Base-by-base conservation (phyloP, 2,113 vertebrate species). In the Alethe castanea region DNA sequence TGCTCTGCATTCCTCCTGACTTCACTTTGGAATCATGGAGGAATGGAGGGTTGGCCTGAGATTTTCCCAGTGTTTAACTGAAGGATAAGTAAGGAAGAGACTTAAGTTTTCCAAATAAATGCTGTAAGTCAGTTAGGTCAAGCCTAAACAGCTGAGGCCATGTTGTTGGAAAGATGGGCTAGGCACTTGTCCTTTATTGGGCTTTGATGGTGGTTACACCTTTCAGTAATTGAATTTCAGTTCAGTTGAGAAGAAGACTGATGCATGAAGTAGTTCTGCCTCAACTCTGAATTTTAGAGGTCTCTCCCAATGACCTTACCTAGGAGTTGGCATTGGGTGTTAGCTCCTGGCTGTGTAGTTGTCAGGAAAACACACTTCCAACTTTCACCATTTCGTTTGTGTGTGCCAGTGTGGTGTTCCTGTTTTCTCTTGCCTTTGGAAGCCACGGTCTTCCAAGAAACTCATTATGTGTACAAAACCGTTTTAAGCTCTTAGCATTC, bases 341-440 rank as follows among this genome's bases (percentile, higher is more conserved):
- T 83, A 60, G 14, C 24, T 60, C 25, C 53, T 81, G 42, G 50
- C 9, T 45, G 2, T 17, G 24, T 53, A 50, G 20, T 8, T 53
- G 22, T 13, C 2, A 2, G 11, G 20, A 69, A 60, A 56, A 81
- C 42, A 9, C 1, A 0, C 14, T 52, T 67, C 18, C 28, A 24
- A 0, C 15, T 81, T 54, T 13, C 1, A 7, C 23, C 38, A 0
- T 36, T 69, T 38, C 9, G 5, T 20, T 14, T 10, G 5, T 7
- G 0, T 38, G 23, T 31, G 22, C 26, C 52, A 35, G 3, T 4
- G 1, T n/a, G 24, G 3, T 26, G 3, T 20, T 85, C 6, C 61
- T 66, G 48, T 65, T 48, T 57, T 53, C 36, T 61, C 24, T 50
- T 36, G 9, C 35, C 40, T 85, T 59, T 57, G 59, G 59, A 48